Evolutionary conservation across 2,113 vertebrate species (phyloP).

Genomic region (Eupsittula cactorum): DNA sequence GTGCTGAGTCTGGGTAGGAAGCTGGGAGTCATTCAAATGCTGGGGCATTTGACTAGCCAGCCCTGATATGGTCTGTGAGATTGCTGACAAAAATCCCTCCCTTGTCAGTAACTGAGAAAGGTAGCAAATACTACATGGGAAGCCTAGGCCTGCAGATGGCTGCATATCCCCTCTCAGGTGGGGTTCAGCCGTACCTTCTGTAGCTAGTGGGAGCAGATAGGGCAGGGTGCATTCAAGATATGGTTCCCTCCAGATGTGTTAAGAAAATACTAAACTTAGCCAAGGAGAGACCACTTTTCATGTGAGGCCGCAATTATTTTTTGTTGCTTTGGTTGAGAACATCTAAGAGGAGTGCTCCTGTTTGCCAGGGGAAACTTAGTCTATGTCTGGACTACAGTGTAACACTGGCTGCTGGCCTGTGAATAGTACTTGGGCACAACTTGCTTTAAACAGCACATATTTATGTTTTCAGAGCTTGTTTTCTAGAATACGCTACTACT

Average conservation of each 20-base stretch:
- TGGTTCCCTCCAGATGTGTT: background rate
- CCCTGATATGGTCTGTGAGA: background rate
- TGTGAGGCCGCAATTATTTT: background rate
- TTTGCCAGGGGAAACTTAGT: background rate
- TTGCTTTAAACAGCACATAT: background rate
- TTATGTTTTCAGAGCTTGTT: background rate
- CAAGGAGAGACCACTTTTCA: background rate
- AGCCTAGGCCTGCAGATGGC: background rate
- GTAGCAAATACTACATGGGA: accelerated
- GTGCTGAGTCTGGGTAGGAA: background rate
- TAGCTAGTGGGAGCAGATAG: background rate
- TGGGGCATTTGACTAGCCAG: background rate
- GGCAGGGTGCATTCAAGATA: background rate
- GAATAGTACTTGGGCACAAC: background rate
- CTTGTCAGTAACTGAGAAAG: background rate
- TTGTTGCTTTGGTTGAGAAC: background rate
- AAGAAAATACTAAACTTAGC: background rate
- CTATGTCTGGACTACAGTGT: background rate
- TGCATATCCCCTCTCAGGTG: accelerated
- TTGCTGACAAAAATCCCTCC: background rate
- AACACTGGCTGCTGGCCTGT: background rate
- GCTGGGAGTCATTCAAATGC: background rate
- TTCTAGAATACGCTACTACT: background rate
- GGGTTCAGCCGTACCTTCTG: accelerated
- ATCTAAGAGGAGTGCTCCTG: background rate